Evolutionary conservation across 2,888 invertebrate genomes (phyloP).

Genomic region (Ophioninae sp.): DNA sequence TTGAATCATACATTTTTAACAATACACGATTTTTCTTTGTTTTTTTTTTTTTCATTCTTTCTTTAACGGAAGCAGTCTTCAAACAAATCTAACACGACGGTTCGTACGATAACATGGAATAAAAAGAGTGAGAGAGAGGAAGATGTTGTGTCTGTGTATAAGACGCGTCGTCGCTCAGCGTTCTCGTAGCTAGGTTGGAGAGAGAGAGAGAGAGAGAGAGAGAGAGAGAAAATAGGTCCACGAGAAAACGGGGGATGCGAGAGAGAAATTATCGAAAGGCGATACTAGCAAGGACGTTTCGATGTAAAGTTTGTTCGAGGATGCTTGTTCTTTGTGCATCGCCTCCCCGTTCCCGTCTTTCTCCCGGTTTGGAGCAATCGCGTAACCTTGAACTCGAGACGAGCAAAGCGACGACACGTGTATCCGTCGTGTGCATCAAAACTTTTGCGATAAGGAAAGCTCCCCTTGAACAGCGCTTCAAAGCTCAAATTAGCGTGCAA

Average conservation of each 20-base stretch:
- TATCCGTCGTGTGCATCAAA: conserved; percentile 57
- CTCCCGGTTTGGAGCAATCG: conserved; percentile 12
- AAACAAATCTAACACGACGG: conserved; percentile 76
- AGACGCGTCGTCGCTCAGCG: conserved; percentile 41
- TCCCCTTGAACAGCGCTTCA: conserved; percentile 60
- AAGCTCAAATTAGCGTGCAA: conserved; percentile 73
- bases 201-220: background rate
- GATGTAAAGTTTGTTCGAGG: conserved; percentile 54
- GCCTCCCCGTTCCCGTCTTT: conserved; percentile 8
- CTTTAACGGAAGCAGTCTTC: conserved; percentile 79
- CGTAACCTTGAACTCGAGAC: conserved; percentile 48
- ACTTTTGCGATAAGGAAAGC: conserved; percentile 62
- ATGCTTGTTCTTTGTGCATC: conserved; percentile 48
- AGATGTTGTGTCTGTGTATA: conserved; percentile 23
- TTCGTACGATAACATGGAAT: conserved; percentile 74
- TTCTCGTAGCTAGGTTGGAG: conserved; percentile 21
- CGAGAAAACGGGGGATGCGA: conserved; percentile 36
- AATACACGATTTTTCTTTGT: conserved; percentile 70
- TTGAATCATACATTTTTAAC: conserved; percentile 70
- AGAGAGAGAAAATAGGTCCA: conserved; percentile 12
- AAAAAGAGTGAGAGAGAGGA: conserved; percentile 58
- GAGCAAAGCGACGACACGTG: conserved; percentile 22
- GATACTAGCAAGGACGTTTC: conserved; percentile 56
- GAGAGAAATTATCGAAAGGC: conserved; percentile 54
- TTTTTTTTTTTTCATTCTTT: conserved; percentile 58